These are phyloP conservation scores for Arnoldichthys spilopterus DNA, from an alignment of 2,797 vertebrate species.

Conservation along the genomic window DNA sequence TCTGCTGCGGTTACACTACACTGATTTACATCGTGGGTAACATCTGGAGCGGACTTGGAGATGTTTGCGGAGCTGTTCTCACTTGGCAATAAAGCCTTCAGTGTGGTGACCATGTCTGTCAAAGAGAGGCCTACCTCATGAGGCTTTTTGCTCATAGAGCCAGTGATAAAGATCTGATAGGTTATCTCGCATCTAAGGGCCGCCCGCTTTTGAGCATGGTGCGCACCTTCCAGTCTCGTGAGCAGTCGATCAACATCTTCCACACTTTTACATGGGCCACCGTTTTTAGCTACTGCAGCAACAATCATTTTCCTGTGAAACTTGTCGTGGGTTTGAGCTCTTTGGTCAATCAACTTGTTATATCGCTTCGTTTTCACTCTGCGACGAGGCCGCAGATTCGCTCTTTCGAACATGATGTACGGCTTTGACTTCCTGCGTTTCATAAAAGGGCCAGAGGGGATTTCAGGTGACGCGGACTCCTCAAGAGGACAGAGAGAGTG, in stretches of 20 bases:
- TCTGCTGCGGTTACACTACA: not conserved
- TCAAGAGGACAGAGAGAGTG: not conserved
- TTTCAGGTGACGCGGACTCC: too few species aligned
- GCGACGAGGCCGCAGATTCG: not conserved
- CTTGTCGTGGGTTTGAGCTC: conserved; percentile 24
- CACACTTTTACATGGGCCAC: conserved; percentile 76
- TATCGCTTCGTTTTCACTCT: conserved; percentile 7
- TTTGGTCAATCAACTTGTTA: conserved; percentile 8
- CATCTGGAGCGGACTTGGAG: not conserved
- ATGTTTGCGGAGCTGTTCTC: conserved; percentile 49
- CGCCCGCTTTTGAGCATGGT: conserved; percentile 67
- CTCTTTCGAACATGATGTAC: conserved; percentile 1
- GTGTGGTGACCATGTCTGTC: conserved; percentile 65
- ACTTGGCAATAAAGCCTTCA: conserved; percentile 73
- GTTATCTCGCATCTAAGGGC: conserved; percentile 74
- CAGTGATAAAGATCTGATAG: conserved; percentile 75
- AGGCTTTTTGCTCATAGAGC: conserved; percentile 66
- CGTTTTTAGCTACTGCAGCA: conserved; percentile 67
- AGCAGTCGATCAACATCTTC: conserved; percentile 77
- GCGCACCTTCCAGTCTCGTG: conserved; percentile 66
- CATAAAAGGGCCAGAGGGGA: not conserved
- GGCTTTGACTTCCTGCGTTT: not conserved
- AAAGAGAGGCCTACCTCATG: conserved; percentile 50
- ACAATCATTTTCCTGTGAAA: conserved; percentile 65
- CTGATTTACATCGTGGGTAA: not conserved